Evolutionary conservation across 2,888 invertebrate genomes (phyloP).

Genomic region (Keiferia lycopersicella): DNA sequence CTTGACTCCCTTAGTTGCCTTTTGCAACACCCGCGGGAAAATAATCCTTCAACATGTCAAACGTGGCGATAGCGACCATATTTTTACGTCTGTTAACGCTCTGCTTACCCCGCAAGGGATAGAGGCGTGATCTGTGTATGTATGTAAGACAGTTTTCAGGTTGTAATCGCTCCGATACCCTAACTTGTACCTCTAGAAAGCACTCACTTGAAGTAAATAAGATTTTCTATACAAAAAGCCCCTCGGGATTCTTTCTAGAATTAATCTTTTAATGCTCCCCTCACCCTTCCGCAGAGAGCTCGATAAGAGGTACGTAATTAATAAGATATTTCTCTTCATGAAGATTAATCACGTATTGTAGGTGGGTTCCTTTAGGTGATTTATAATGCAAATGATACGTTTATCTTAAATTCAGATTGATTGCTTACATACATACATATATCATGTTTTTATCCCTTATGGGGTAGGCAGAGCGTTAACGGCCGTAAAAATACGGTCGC

Average conservation of each 20-base stretch:
- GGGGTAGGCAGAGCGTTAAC: too few species aligned
- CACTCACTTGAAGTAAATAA: constrained; percentile 70
- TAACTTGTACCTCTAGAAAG: constrained; percentile 27
- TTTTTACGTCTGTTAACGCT: too few species aligned
- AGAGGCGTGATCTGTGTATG: too few species aligned
- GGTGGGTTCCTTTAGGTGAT: background rate
- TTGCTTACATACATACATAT: too few species aligned
- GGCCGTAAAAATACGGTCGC: too few species aligned
- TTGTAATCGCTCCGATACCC: background rate
- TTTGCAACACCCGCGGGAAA: too few species aligned
- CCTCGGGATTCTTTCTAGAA: constrained; percentile 64
- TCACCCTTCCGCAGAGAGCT: constrained; percentile 63
- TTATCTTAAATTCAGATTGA: too few species aligned
- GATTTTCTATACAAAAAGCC: constrained; percentile 72
- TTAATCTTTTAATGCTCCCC: constrained; percentile 71
- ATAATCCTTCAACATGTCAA: too few species aligned
- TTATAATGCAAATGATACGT: background rate
- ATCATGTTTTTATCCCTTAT: too few species aligned
- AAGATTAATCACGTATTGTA: background rate
- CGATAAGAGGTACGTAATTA: constrained; percentile 64
- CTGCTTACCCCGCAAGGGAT: too few species aligned
- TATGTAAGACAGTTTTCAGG: background rate
- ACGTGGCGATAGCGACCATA: too few species aligned
- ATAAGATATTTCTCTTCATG: constrained; percentile 35
- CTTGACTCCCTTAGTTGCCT: too few species aligned